Evolutionary conservation across 2,797 vertebrate genomes (phyloP).

Genomic region (Myotis pilosus): DNA sequence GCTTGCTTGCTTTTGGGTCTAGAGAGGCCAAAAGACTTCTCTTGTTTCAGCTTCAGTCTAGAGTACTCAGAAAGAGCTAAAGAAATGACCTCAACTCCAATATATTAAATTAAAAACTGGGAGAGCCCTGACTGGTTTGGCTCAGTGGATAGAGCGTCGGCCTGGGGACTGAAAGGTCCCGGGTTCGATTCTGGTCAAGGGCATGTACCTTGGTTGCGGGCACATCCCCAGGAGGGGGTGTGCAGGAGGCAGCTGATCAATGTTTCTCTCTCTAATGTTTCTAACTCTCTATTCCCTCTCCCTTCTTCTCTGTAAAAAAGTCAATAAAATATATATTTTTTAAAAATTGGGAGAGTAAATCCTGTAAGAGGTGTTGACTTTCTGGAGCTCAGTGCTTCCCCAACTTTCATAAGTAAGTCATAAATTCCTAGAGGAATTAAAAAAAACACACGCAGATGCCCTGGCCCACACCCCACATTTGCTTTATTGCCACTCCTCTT

Average conservation of each 20-base stretch:
- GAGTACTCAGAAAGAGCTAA: slow-evolving; percentile 1
- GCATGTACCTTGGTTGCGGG: too few species aligned
- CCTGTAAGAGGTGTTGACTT: background rate
- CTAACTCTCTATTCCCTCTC: too few species aligned
- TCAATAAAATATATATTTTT: too few species aligned
- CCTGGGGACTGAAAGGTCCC: too few species aligned
- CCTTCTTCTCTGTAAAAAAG: too few species aligned
- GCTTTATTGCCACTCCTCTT: background rate
- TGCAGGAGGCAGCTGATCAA: too few species aligned
- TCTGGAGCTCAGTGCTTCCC: background rate
- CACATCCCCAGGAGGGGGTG: too few species aligned
- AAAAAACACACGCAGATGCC: background rate
- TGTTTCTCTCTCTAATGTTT: too few species aligned
- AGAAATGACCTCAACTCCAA: slow-evolving; percentile 8
- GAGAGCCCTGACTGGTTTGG: too few species aligned
- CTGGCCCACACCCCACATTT: background rate
- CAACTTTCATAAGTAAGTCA: background rate
- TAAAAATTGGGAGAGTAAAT: background rate
- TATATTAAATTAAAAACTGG: background rate
- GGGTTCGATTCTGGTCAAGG: too few species aligned
- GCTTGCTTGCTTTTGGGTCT: background rate
- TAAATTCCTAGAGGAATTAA: background rate
- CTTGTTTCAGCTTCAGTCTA: background rate
- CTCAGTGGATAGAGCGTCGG: too few species aligned
- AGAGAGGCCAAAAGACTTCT: slow-evolving; percentile 15